Base-by-base conservation (phyloP, 2,113 vertebrate species). In the Pomatorhinus ruficollis region DNA sequence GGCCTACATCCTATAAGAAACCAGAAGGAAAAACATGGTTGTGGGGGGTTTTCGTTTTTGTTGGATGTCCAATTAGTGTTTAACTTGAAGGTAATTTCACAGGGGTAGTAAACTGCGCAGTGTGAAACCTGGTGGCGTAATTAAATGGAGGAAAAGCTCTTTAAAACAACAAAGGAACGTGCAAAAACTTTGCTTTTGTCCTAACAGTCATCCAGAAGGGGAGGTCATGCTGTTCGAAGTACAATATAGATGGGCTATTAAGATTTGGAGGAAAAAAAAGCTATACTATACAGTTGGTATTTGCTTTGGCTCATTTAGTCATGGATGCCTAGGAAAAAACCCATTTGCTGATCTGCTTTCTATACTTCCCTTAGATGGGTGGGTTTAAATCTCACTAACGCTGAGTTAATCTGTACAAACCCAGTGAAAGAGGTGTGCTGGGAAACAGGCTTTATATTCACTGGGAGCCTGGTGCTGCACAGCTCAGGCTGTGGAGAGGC, bases 1-100 rank as follows among this genome's bases (percentile, higher is more conserved):
- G 69, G 50, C 35, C 88, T 95, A 50, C 52, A 70, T 96, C 88
- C 94, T 92, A 33, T 97, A 93, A 96, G 88, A 77, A 82, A 68
- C 59, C 83, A 95, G 90, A 93, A 89, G 77, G 89, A 78, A 90
- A 92, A 89, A 72, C 47, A 37, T 78, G 80, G 56, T 86, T 75
- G 57, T 31, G 76, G 42, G 90, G 83, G 44, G 74, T 2, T 21
- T 87, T 90, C 5, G 0, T 91, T 93, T 94, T 95, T 87, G 96
- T 95, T 97, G 96, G 94, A 97, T 97, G 94, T 96, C 95, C 95
- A 94, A 80, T 97, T 97, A 97, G 95, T 94, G 76, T 95, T 96
- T 94, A 97, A 95, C 95, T 95, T 90, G 90, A 90, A 95, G 95
- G 94, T 97, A 90, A 97, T 98, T 97, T 98, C 95, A 94, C 96